Evolutionary conservation across 2,113 vertebrate species (phyloP).

Genomic region (Anhinga rufa): DNA sequence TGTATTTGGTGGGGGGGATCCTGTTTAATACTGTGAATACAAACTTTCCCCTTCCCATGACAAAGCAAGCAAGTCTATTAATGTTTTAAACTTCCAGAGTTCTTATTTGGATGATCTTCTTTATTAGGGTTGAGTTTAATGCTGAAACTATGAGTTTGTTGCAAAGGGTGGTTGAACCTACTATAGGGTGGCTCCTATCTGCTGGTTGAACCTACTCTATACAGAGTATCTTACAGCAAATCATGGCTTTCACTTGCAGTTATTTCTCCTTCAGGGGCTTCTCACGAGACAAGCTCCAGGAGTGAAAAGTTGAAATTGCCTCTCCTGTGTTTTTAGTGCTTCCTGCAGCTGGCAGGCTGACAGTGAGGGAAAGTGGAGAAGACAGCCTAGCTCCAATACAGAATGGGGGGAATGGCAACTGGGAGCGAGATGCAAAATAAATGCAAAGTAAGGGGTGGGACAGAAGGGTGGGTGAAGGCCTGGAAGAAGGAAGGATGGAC

Average conservation of each 20-base stretch:
- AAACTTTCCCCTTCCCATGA: not conserved
- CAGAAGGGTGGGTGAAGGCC: not conserved
- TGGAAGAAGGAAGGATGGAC: not conserved
- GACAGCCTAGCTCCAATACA: not conserved
- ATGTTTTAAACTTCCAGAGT: not conserved
- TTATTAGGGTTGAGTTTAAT: not conserved
- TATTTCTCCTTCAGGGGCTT: not conserved
- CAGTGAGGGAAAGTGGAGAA: not conserved
- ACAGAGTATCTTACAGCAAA: not conserved
- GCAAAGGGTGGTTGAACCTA: not conserved
- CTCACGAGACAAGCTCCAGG: fast-evolving
- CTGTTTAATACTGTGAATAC: not conserved
- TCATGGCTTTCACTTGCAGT: not conserved
- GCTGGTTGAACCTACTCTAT: not conserved
- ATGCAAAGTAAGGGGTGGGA: not conserved
- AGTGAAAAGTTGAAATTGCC: not conserved
- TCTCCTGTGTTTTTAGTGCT: not conserved
- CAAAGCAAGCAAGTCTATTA: not conserved
- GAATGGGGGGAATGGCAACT: not conserved
- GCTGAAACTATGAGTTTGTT: not conserved
- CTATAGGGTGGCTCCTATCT: not conserved
- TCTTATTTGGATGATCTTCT: not conserved
- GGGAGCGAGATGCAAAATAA: not conserved
- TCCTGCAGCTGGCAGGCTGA: not conserved
- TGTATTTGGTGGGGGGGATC: not conserved